These are phyloP conservation scores for Tenthredo mesomela DNA, from an alignment of 2,888 invertebrate genomes.

Conservation along the genomic window DNA sequence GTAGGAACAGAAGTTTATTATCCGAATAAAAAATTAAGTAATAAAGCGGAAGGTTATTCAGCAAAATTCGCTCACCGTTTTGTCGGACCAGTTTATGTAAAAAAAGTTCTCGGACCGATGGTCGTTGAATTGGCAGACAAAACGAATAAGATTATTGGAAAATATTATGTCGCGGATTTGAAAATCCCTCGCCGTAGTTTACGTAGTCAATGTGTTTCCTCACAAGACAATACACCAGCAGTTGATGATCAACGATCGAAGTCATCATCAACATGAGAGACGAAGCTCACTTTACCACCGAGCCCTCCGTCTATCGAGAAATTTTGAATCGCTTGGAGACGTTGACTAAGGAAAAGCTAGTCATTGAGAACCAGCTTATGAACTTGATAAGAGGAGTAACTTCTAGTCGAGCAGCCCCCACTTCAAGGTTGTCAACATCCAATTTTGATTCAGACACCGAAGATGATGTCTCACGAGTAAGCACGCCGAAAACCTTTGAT, in stretches of 20 bases:
- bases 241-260: too few relatives aligned
- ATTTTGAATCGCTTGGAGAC: not conserved
- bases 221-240: not conserved
- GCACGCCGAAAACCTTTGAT: too few relatives aligned
- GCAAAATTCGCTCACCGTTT: constrained; percentile 55
- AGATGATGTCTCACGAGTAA: too few relatives aligned
- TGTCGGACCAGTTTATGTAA: constrained; percentile 53
- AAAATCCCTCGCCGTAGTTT: constrained; percentile 54
- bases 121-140: constrained; percentile 52
- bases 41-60: constrained; percentile 55
- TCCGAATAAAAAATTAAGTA: constrained; percentile 56
- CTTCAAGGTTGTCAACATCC: too few relatives aligned
- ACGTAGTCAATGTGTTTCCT: constrained; percentile 29
- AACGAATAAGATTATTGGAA: constrained; percentile 44
- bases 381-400: too few relatives aligned
- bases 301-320: too few relatives aligned
- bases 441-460: too few relatives aligned
- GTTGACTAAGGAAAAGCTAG: not conserved
- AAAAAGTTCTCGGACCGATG: constrained; percentile 50
- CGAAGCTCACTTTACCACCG: too few relatives aligned
- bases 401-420: too few relatives aligned
- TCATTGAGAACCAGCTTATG: too few relatives aligned
- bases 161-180: constrained; percentile 54
- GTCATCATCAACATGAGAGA: too few relatives aligned
- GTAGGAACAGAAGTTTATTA: constrained; percentile 53